Evolutionary conservation across 2,797 vertebrate genomes (phyloP), one percentile per base, ranked within the genome.

Genomic region (Oreortyx pictus): DNA sequence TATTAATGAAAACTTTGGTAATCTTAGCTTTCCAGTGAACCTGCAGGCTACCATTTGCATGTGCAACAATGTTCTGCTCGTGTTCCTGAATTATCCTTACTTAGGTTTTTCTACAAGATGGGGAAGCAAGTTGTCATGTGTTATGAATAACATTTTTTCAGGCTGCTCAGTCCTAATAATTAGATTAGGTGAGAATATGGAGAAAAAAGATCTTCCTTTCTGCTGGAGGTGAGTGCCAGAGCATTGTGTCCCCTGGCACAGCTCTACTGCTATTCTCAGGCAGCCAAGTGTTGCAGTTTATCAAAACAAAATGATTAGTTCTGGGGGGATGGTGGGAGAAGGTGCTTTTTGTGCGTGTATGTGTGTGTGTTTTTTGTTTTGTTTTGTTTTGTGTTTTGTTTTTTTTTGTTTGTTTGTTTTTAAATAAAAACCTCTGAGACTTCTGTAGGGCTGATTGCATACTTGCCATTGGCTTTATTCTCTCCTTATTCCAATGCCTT

Each of bases 161-260:
- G 50, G 5, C 15, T 65, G 23, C 64, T 80, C 7, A 59, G 7
- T 92, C 22, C 22, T 50, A 67, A 77, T 24, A 67, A 67, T 60
- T 71, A 56, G 59, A 35, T 80, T 57, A 54, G 23, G 60, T 56
- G 22, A 13, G 20, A 7, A 71, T 61, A 10, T 65, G 20, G 71
- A 76, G 73, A 84, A 70, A 79, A 83, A 6, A 49, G 16, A 25
- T 84, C 9, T 71, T 87, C 39, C 23, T 82, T 13, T 84, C 29
- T 92, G 4, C 39, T 91, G 47, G 5, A 8, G 1, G 1, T 86
- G 39, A 17, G 31, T 75, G 11, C 39, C 65, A 81, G 62, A 72
- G 22, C n/a, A 12, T 5, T 2, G 3, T 3, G 27, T 66, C 2
- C 0, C 27, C 41, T 1, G 0, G 9, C 35, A 86, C 60, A 88